Evolutionary conservation across 2,113 vertebrate genomes (phyloP).

Genomic region (Antechinus stuartii): DNA sequence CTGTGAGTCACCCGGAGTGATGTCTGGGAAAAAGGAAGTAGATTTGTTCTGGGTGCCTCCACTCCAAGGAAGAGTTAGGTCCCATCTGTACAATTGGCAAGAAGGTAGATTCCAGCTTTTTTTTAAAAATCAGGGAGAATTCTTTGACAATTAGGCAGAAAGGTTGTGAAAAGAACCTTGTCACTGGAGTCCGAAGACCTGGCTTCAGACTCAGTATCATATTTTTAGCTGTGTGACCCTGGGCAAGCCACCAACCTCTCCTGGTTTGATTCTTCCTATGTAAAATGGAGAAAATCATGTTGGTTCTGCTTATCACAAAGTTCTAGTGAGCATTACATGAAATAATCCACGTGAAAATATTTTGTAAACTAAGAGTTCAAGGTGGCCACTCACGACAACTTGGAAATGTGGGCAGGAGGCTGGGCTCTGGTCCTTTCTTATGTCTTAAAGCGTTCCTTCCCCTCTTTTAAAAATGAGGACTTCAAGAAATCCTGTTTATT

Average conservation of each 20-base stretch:
- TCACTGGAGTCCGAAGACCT: neutral
- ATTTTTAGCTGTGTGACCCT: too few relatives aligned
- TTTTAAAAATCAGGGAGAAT: neutral
- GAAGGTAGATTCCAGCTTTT: neutral
- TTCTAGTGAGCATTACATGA: neutral
- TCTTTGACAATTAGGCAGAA: neutral
- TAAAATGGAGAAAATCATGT: neutral
- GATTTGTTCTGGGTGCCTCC: neutral
- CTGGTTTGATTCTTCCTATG: neutral
- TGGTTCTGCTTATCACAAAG: neutral
- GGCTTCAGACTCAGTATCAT: neutral
- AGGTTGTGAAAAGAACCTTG: neutral
- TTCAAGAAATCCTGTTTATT: neutral
- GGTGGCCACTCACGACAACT: neutral
- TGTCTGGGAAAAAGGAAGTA: neutral
- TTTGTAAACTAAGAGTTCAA: neutral
- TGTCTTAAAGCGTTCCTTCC: neutral
- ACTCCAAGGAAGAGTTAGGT: neutral
- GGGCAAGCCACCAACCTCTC: neutral
- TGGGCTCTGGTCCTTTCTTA: neutral
- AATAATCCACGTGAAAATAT: neutral
- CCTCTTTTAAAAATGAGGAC: neutral
- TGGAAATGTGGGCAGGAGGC: neutral
- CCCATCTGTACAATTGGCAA: too few relatives aligned
- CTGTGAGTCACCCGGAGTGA: neutral